A percentile compares a stretch with the other conserved stretches of the same genome.
phyloP scores from a whole-genome alignment of 1,140 invertebrate species.

The Panagrolaimus sp. region DNA sequence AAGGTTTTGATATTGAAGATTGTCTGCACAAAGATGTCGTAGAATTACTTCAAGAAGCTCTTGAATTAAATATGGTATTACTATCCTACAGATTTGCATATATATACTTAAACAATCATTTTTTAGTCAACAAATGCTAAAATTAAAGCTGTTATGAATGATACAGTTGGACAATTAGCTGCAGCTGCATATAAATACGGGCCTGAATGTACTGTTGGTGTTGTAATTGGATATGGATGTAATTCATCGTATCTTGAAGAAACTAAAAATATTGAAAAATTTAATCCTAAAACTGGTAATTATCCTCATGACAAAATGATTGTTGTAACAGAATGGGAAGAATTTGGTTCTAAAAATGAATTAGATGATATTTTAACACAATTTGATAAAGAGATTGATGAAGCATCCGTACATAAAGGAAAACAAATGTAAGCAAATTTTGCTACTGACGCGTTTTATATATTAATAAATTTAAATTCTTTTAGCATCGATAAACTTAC shows the following conservation, averaged over 20 bases:
- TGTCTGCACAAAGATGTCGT: constrained; percentile 57
- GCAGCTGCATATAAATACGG: constrained; percentile 57
- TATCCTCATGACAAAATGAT: constrained; percentile 55
- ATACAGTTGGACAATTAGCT: constrained; percentile 56
- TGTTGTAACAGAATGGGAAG: constrained; percentile 53
- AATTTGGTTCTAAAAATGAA: constrained; percentile 53
- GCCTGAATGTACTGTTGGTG: constrained; percentile 47
- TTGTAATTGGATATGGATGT: constrained; percentile 58
- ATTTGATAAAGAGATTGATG: constrained; percentile 56
- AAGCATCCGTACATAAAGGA: constrained; percentile 51
- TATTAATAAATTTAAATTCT: no score
- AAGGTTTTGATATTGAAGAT: constrained; percentile 57
- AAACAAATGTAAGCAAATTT: constrained; percentile 53
- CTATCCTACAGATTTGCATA: no score
- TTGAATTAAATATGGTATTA: constrained; percentile 58
- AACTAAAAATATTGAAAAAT: constrained; percentile 51
- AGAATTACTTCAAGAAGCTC: constrained; percentile 49
- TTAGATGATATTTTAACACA: constrained; percentile 49
- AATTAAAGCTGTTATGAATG: constrained; percentile 58
- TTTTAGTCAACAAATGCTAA: constrained; percentile 53
- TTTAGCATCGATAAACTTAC: constrained; percentile 56
- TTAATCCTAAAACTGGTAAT: constrained; percentile 38
- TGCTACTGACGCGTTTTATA: no score
- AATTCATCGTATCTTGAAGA: constrained; percentile 57
- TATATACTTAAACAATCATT: not conserved